These are phyloP conservation scores for Gymnopithys bicolor DNA, from an alignment of 2,797 vertebrate genomes.

Conservation along the genomic window DNA sequence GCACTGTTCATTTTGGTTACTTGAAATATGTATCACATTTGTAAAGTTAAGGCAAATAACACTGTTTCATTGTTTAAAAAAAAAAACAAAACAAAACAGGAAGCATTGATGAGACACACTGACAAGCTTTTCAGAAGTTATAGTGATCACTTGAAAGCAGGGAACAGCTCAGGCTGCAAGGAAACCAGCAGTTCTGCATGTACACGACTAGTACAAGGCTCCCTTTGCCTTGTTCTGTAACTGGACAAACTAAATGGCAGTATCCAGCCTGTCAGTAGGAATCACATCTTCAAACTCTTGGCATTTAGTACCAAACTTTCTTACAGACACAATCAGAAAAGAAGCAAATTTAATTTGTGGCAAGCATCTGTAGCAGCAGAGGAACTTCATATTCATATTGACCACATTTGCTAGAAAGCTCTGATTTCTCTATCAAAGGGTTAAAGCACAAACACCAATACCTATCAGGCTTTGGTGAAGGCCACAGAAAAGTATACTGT, in stretches of 20 bases:
- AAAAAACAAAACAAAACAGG: not conserved
- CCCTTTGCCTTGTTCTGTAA: constrained; percentile 79
- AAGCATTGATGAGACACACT: not conserved
- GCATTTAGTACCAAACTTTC: not conserved
- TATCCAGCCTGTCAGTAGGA: constrained; percentile 19
- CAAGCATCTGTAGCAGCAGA: not conserved
- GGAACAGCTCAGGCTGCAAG: constrained; percentile 79
- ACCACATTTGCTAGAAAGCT: not conserved
- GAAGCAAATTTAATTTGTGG: not conserved
- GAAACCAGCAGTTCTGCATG: constrained; percentile 75
- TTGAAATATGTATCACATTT: not conserved
- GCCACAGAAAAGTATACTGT: not conserved
- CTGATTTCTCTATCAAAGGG: not conserved
- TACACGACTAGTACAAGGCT: constrained; percentile 68
- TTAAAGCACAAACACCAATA: not conserved
- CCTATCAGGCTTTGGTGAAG: not conserved
- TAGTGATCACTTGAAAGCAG: constrained; percentile 54
- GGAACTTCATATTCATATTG: not conserved
- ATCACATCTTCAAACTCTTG: not conserved
- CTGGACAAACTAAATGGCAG: constrained; percentile 60
- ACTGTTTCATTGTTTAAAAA: not conserved
- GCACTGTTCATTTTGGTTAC: not conserved
- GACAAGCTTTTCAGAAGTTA: constrained; percentile 66
- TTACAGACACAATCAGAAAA: not conserved
- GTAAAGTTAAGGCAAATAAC: not conserved